Conservation (phyloP, 2,797 vertebrate species). For the Acrossocheilus fasciatus region DNA sequence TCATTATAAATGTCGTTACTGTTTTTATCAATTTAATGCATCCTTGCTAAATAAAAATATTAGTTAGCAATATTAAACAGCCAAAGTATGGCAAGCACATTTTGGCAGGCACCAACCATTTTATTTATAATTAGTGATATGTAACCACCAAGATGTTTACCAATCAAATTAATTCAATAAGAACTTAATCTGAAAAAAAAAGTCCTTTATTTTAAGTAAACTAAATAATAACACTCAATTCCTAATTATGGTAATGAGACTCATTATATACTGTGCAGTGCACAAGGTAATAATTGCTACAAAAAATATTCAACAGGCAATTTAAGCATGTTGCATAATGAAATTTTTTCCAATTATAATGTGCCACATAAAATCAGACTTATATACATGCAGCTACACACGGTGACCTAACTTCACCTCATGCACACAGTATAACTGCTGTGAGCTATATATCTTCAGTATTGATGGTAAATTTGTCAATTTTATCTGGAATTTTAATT, state of each 20-base stretch:
- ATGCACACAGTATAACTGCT: background rate
- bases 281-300: conserved; percentile 10
- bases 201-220: background rate
- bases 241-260: conserved; percentile 13
- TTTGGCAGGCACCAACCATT: background rate
- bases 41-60: background rate
- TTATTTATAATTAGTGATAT: background rate
- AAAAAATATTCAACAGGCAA: background rate
- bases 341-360: background rate
- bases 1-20: too few relatives aligned
- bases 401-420: background rate
- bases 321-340: background rate
- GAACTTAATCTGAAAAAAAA: background rate
- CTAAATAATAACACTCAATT: background rate
- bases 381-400: background rate
- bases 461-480: background rate
- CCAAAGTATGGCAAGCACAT: too few relatives aligned
- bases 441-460: background rate
- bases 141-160: background rate
- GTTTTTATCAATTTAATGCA: too few relatives aligned
- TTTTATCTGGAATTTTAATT: background rate
- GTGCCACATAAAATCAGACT: background rate
- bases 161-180: background rate
- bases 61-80: background rate
- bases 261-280: conserved; percentile 15